Percentiles rank a stretch among this genome's conserved stretches.
These are phyloP conservation scores for Cettia cetti DNA, from an alignment of 2,113 vertebrate genomes.

Conservation along the genomic window DNA sequence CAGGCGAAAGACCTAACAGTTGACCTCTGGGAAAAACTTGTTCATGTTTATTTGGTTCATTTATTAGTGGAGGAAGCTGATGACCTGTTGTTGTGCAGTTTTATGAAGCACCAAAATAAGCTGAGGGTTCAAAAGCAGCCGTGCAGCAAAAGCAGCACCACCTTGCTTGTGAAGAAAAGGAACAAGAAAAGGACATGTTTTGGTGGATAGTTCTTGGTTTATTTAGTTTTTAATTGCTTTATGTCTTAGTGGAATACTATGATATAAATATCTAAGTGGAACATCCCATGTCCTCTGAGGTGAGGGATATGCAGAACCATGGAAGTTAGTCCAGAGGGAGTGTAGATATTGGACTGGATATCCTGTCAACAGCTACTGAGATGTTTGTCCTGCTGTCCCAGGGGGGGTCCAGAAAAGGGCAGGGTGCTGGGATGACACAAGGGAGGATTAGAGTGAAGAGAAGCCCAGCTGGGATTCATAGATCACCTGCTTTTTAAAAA, in stretches of 20 bases:
- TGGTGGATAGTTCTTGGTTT: not conserved
- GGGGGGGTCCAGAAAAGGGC: not conserved
- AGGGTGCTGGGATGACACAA: not conserved
- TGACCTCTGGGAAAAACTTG: not conserved
- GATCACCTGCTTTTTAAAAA: not conserved
- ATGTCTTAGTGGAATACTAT: not conserved
- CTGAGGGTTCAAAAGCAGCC: not conserved
- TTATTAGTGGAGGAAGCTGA: not conserved
- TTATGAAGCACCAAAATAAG: not conserved
- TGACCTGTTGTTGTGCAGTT: not conserved
- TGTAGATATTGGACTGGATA: not conserved
- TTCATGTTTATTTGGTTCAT: not conserved
- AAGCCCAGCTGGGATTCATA: not conserved
- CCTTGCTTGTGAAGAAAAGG: not conserved
- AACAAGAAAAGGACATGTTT: not conserved
- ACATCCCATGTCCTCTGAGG: not conserved
- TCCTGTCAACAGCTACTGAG: not conserved
- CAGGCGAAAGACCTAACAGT: not conserved
- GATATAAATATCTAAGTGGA: too few species aligned
- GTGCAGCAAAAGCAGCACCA: not conserved
- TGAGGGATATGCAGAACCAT: not conserved
- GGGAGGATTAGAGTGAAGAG: not conserved
- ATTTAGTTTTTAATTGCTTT: not conserved
- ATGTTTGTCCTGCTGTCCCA: not conserved
- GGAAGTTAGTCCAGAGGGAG: not conserved